These are phyloP conservation scores for Gymnogyps californianus DNA, from an alignment of 2,113 vertebrate genomes.

Conservation along the genomic window DNA sequence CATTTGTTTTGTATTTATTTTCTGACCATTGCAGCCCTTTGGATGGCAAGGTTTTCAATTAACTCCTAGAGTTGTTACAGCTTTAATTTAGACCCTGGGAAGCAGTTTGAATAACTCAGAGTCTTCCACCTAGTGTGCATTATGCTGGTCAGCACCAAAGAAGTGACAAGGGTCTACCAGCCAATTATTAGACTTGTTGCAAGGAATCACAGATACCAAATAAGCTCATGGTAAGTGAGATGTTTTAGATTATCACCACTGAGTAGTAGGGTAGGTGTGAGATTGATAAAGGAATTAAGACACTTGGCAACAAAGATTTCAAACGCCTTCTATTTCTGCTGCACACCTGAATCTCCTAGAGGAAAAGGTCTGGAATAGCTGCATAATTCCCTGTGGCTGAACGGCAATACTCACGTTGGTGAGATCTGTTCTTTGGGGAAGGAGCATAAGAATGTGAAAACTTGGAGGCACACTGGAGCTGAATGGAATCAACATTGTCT, in stretches of 20 bases:
- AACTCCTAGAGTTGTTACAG: not conserved
- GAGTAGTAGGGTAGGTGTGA: not conserved
- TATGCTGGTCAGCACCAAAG: not conserved
- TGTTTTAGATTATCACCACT: not conserved
- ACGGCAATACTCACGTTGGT: not conserved
- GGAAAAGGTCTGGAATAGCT: not conserved
- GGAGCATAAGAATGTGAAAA: not conserved
- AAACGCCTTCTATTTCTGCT: not conserved
- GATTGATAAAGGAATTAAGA: not conserved
- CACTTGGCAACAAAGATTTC: not conserved
- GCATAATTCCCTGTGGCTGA: not conserved
- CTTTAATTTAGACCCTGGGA: not conserved
- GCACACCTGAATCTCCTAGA: not conserved
- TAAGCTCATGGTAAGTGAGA: not conserved
- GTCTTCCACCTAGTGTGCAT: not conserved
- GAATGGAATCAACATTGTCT: not conserved
- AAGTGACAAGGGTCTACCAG: not conserved
- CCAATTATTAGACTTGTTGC: not conserved
- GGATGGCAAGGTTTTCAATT: not conserved
- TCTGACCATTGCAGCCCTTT: not conserved
- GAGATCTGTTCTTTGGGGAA: not conserved
- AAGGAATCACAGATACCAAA: not conserved
- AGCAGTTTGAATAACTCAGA: not conserved
- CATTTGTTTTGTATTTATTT: not conserved
- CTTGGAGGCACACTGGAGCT: not conserved